Conservation (phyloP, 2,888 invertebrate species). For the Philereme transversata region DNA sequence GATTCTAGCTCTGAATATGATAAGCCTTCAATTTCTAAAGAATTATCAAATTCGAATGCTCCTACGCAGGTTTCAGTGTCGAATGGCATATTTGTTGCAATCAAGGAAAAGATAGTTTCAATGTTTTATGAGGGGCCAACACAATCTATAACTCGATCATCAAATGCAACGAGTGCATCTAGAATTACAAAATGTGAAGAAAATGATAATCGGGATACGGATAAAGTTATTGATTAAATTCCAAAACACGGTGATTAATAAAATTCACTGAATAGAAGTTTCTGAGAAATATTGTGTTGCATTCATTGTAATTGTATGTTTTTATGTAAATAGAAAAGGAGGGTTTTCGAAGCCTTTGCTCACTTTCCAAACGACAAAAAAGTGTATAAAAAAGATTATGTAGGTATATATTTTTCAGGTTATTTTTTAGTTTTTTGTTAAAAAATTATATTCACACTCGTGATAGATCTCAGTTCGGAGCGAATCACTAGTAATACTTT, state of each 20-base stretch:
- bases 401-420: no score
- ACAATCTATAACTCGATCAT: constrained; percentile 9
- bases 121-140: constrained; percentile 45
- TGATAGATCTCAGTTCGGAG: no score
- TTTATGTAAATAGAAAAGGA: no score
- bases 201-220: constrained; percentile 35
- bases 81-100: constrained; percentile 46
- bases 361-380: no score
- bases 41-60: constrained; percentile 32
- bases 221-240: constrained; percentile 26
- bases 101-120: constrained; percentile 52
- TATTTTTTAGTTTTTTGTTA: no score
- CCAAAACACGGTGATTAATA: not conserved
- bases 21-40: constrained; percentile 30
- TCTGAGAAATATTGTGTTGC: not conserved
- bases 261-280: not conserved
- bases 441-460: no score
- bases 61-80: constrained; percentile 22
- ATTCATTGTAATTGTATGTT: no score
- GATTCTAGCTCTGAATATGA: constrained; percentile 47
- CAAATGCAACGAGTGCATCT: constrained; percentile 6
- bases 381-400: no score
- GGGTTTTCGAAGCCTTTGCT: no score
- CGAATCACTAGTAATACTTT: no score
- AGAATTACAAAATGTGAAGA: constrained; percentile 21